Evolutionary conservation across 2,113 vertebrate species (phyloP), one percentile per base, ranked within the genome.

Genomic region (Chamaetylas fuelleborni): DNA sequence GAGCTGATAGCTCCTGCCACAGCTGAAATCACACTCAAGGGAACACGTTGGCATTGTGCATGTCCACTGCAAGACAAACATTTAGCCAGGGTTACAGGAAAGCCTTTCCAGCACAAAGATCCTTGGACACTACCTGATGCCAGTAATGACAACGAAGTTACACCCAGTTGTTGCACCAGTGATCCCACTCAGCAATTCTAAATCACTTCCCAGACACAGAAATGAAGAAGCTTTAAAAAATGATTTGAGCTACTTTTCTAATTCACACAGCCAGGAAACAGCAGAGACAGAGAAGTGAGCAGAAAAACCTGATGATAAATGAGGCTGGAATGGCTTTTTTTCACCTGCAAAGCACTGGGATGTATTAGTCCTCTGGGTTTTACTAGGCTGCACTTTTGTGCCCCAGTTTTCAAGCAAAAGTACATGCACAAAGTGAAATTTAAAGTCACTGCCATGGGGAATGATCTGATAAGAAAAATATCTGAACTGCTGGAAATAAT

Each of bases 361-460:
- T 40, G 6, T 42, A 78, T 87, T 81, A 92, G 56, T 89, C 51
- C 34, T 69, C 51, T 67, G 48, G 25, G 40, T 76, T 79, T 96
- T 79, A 72, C 42, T 38, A 81, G 71, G 17, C 38, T 90, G 80
- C 29, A n/a, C 34, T 94, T 86, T 60, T n/a, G 17, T 90, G 48
- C 7, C 62, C 43, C 60, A 74, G 60, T 82, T 93, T 81, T 76
- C 43, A 88, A 80, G 31, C 7, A 70, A 20, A 87, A 62, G 70
- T 56, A 53, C 26, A 84, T 90, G 65, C 42, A 53, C 50, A 86
- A 78, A 85, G 48, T 25, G 33, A 86, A 83, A 77, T 54, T 67
- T 90, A 56, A 83, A 73, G 69, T 82, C 24, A 58, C 12, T 90
- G 62, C 43, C 33, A 28, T 28, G 24, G 65, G 53, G 43, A 83